Evolutionary conservation across 2,113 vertebrate genomes (phyloP).

Genomic region (Chrysemys picta): DNA sequence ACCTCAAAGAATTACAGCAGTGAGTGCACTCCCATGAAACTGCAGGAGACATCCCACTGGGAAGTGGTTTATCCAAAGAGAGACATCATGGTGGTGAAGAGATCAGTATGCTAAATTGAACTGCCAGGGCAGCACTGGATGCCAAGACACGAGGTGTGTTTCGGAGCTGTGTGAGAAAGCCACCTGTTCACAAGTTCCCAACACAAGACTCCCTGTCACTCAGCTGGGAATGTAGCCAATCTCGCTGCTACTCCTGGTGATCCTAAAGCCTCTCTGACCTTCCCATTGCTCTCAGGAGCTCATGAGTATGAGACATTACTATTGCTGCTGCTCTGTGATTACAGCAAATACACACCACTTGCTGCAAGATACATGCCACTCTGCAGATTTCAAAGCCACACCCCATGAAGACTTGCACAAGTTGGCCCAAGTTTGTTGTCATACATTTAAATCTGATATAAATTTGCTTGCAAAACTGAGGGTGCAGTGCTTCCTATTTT

Average conservation of each 20-base stretch:
- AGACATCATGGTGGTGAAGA: neutral
- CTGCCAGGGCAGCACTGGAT: neutral
- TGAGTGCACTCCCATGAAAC: neutral
- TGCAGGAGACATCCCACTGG: neutral
- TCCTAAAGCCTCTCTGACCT: constrained; percentile 3
- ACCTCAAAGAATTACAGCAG: neutral
- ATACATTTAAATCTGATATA: constrained; percentile 42
- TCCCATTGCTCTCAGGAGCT: constrained; percentile 44
- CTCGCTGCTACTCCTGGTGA: neutral
- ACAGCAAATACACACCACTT: constrained; percentile 17
- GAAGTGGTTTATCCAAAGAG: neutral
- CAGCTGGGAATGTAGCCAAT: constrained; percentile 5
- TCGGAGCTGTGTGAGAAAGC: neutral
- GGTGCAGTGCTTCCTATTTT: constrained; percentile 62
- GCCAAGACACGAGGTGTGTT: neutral
- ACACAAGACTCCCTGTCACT: neutral
- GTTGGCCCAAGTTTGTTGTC: constrained; percentile 34
- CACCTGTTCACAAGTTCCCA: neutral
- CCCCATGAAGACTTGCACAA: neutral
- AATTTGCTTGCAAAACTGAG: constrained; percentile 33
- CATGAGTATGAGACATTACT: constrained; percentile 34
- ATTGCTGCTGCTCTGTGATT: constrained; percentile 28
- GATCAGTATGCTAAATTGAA: neutral
- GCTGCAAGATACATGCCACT: constrained; percentile 32
- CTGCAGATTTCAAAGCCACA: constrained; percentile 1